These are phyloP conservation scores for Cyanoliseus patagonus DNA, from an alignment of 2,113 vertebrate genomes.

Conservation along the genomic window DNA sequence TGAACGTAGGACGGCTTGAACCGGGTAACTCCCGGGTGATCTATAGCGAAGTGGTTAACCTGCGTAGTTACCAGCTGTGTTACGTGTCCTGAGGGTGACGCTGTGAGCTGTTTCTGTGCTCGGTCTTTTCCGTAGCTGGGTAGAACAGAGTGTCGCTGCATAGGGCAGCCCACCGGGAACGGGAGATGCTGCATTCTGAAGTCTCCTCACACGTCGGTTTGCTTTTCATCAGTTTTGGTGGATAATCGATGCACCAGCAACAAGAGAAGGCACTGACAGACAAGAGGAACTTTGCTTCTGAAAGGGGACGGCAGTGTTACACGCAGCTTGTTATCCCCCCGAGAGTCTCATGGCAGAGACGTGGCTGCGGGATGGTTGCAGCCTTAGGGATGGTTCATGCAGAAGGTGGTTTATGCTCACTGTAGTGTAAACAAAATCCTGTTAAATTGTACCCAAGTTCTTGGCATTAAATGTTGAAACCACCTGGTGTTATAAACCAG, in stretches of 20 bases:
- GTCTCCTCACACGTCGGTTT: not conserved
- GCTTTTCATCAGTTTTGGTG: not conserved
- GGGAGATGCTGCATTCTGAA: not conserved
- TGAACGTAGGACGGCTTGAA: too few species aligned
- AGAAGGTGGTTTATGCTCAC: not conserved
- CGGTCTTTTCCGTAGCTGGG: not conserved
- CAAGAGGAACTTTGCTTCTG: not conserved
- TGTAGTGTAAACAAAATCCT: not conserved
- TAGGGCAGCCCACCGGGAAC: accelerated
- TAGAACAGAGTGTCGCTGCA: accelerated
- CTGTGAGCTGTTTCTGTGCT: not conserved
- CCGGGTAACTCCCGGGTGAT: too few species aligned
- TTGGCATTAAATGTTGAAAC: not conserved
- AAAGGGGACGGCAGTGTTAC: accelerated
- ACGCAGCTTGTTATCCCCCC: accelerated
- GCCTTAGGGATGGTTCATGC: not conserved
- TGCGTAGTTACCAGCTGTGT: not conserved
- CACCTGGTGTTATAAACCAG: not conserved
- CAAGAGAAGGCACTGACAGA: not conserved
- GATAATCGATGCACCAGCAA: not conserved
- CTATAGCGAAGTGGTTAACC: not conserved
- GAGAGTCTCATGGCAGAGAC: not conserved
- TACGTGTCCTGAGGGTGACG: not conserved
- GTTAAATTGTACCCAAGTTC: not conserved
- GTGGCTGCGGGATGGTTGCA: not conserved